These are phyloP conservation scores for Pogonocherus hispidulus DNA, from an alignment of 2,888 invertebrate species.

Conservation along the genomic window DNA sequence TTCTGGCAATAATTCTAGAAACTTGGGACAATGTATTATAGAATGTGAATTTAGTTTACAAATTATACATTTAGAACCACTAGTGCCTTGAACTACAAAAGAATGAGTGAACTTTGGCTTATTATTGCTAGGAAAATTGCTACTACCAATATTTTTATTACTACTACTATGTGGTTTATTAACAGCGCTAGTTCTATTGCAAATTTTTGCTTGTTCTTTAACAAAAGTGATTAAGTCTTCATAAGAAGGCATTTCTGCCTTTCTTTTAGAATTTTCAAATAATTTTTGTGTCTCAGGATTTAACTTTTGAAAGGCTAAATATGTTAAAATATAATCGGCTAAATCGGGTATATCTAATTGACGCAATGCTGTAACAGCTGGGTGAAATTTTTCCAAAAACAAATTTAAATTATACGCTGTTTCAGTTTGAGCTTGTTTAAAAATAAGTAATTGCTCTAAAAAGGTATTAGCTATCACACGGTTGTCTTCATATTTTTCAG, in stretches of 20 bases:
- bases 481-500: slow-evolving; percentile 13
- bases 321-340: slow-evolving; percentile 21
- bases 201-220: slow-evolving; percentile 14
- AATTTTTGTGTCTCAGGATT: slow-evolving; percentile 19
- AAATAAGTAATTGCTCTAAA: slow-evolving; percentile 19
- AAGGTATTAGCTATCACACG: slow-evolving; percentile 1
- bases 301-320: slow-evolving; percentile 18
- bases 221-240: slow-evolving; percentile 18
- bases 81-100: neutral
- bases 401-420: slow-evolving; percentile 19
- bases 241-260: slow-evolving; percentile 5
- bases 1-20: slow-evolving; percentile 7
- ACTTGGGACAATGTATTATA: neutral
- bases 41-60: neutral
- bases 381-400: slow-evolving; percentile 35
- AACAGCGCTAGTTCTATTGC: neutral
- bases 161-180: neutral
- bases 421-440: slow-evolving; percentile 23
- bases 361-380: slow-evolving; percentile 15
- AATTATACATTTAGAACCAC: neutral
- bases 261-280: slow-evolving; percentile 8
- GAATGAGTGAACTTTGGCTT: neutral
- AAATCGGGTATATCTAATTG: slow-evolving; percentile 20
- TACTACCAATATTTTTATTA: neutral
- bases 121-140: neutral